Base-by-base conservation (phyloP, 2,888 invertebrate genomes). In the Augochlorella aurata region DNA sequence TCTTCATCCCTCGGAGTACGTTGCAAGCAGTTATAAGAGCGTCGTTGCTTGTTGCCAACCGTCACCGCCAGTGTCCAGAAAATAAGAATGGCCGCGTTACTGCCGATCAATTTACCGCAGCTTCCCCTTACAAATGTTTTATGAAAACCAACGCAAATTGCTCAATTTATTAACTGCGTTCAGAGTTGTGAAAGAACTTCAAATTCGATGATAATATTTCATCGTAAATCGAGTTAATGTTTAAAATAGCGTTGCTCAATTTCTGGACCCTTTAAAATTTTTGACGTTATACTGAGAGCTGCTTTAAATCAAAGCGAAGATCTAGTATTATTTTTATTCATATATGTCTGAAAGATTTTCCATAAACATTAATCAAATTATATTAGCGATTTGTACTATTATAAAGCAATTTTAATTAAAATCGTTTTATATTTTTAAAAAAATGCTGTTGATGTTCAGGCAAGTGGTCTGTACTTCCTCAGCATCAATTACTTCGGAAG, bases 41-140 rank as follows among this genome's bases (percentile, higher is more conserved):
- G 74, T 83, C 24, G 38, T 38, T 38, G 38, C 38, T 7, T 83
- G 85, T 79, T 81, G 71, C 83, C 74, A 86, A 85, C 83, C 83
- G 86, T 58, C 73, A 65, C 18, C 38, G 16, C 29, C 18, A 72
- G 50, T 12, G 21, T 68, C 45, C 63, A 7, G n/a, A 65, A 77
- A 79, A 84, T 68, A 80, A 69, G 74, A 80, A 84, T 83, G 84
- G 83, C 84, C 63, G 79, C 72, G 45, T 54, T 16, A 47, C 52
- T 47, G 50, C 24, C 21, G 50, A 49, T 66, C 63, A 73, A 81
- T 76, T 50, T 65, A 12, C 4, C 12, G 18, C 18, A 65, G 21
- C 58, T 71, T 81, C 14, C 45, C 50, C n/a, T 74, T 67, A 38
- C 38, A 16, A 63, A 49, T 1, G 24, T 16, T 18, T 9, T 1